A percentile compares a stretch with the other conserved stretches of the same genome.
Conservation (phyloP, 2,113 vertebrate species). For the Myrmophylax atrothorax region DNA sequence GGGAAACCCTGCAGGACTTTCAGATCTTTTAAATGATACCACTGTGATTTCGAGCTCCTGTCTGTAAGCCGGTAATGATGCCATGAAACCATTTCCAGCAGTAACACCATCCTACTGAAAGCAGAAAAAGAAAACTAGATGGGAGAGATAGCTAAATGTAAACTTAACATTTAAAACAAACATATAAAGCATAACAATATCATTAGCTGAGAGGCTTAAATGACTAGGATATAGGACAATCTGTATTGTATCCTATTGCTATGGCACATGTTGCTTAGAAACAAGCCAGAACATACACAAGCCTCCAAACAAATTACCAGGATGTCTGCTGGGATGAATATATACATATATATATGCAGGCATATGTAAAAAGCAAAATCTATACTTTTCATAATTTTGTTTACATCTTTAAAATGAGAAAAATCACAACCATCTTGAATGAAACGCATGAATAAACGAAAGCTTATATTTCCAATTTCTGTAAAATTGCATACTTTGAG, state of each 20-base stretch:
- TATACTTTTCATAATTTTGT: neutral
- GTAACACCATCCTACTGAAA: neutral
- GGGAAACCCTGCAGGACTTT: neutral
- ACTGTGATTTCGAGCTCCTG: neutral
- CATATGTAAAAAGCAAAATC: neutral
- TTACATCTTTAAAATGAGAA: neutral
- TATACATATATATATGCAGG: neutral
- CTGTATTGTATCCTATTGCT: neutral
- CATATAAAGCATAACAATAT: neutral
- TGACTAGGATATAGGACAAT: neutral
- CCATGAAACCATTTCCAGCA: neutral
- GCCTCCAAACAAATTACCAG: neutral
- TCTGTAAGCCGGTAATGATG: neutral
- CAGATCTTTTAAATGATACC: neutral
- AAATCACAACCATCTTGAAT: neutral
- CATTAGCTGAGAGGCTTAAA: neutral
- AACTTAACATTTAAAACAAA: neutral
- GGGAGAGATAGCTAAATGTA: neutral
- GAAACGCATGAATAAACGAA: neutral
- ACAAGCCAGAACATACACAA: slow-evolving; percentile 19
- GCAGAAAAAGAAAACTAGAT: neutral
- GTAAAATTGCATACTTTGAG: neutral
- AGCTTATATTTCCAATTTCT: neutral
- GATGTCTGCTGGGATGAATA: neutral
- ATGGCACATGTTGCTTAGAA: slow-evolving; percentile 46